These are phyloP conservation scores for Ypsolopha sequella DNA, from an alignment of 2,888 invertebrate species.

Conservation along the genomic window DNA sequence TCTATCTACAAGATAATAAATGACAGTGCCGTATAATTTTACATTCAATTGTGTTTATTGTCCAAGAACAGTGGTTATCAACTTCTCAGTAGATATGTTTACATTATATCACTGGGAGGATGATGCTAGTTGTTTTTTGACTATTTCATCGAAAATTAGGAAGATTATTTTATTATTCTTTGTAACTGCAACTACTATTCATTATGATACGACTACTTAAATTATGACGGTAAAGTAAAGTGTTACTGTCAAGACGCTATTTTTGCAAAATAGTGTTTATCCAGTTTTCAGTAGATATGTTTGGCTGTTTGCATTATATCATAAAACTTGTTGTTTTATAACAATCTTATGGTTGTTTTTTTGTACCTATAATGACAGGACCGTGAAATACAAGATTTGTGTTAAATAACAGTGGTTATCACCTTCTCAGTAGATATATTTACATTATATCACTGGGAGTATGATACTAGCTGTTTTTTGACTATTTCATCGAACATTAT, in stretches of 20 bases:
- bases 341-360: too few species aligned
- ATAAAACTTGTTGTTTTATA: too few species aligned
- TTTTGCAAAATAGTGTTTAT: background rate
- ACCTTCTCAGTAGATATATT: background rate
- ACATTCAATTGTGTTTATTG: too few species aligned
- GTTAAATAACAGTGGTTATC: background rate
- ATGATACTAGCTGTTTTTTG: constrained; percentile 9
- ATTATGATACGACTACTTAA: too few species aligned
- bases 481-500: background rate
- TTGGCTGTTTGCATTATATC: too few species aligned
- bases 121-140: constrained; percentile 10
- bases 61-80: constrained; percentile 6
- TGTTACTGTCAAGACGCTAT: too few species aligned
- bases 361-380: background rate
- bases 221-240: too few species aligned
- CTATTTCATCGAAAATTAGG: background rate
- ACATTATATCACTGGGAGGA: constrained; percentile 29
- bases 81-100: constrained; percentile 13
- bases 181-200: too few species aligned
- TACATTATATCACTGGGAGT: constrained; percentile 14
- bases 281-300: background rate
- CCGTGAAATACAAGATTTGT: background rate
- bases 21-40: too few species aligned
- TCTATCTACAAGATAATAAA: too few species aligned
- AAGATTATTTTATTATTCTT: background rate